Evolutionary conservation across 2,797 vertebrate genomes (phyloP), one percentile per base, ranked within the genome.

Genomic region (Hapalemur alaotrensis): DNA sequence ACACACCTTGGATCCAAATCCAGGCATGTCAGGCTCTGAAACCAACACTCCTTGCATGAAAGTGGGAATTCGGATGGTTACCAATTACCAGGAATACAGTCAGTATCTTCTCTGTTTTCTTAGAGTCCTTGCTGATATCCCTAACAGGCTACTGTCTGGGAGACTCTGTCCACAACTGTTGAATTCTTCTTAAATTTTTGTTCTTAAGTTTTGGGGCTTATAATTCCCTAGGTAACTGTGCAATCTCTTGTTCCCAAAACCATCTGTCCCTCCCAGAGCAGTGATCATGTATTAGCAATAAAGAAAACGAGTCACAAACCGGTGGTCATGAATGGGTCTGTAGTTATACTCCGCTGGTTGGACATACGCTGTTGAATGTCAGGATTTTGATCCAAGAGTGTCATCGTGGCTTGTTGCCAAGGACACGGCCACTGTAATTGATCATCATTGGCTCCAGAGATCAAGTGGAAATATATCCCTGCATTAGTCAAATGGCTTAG

Each of bases 351-450:
- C 95, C 99, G 99, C 97, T 99, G 99, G 96, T 99, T 99, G 97
- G 99, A 99, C 99, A 99, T 99, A 78, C 98, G 99, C 30, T 98
- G 99, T 43, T 99, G 99, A 92, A 99, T 99, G 97, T 99, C 99
- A 43, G 99, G 98, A 89, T 99, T 98, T 98, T 99, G 99, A 98
- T 99, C 99, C 95, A 99, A 99, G n/a, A 99, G 98, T 98, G 98
- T 98, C 98, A 99, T 99, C 50, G 99, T 99, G 15, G 98, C 98
- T 98, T 94, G 98, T 85, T 98, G 99, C 99, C 95, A 98, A 63
- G 96, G 93, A 96, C 99, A 99, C 0, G 99, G 99, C 99, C 99
- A 99, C 91, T 99, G 95, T 70, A 99, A 98, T 0, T 79, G 78
- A 89, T 99, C 95, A 75, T 99, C 98, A 0, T 99, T 98, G 91